Percentiles rank a stretch among this genome's conserved stretches.
Conservation (phyloP, 2,113 vertebrate genomes). For the Lethenteron camtschaticum region DNA sequence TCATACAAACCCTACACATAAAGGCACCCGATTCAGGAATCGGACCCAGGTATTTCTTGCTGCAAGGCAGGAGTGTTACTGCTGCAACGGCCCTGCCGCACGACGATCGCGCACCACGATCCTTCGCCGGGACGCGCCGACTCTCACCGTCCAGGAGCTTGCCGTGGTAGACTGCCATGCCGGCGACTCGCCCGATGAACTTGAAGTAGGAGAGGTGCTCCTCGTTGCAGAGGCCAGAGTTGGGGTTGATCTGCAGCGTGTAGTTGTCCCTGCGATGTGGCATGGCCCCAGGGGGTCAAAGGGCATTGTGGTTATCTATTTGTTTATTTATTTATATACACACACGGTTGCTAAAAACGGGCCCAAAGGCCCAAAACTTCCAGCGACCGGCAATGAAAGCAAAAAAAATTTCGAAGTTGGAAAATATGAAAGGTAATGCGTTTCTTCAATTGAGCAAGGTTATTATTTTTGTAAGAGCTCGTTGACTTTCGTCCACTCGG, state of each 20-base stretch:
- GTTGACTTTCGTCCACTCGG: too few species aligned
- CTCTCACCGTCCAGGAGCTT: slow-evolving; percentile 77
- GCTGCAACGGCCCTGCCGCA: too few species aligned
- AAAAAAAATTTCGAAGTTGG: neutral
- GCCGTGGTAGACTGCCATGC: slow-evolving; percentile 92
- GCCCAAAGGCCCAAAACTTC: neutral
- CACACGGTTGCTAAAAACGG: too few species aligned
- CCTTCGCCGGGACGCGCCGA: too few species aligned
- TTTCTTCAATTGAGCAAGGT: neutral
- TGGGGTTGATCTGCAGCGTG: slow-evolving; percentile 91
- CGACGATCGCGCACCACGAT: too few species aligned
- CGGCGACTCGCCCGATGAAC: slow-evolving; percentile 89
- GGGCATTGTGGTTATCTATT: neutral
- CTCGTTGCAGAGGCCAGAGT: slow-evolving; percentile 90
- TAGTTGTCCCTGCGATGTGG: slow-evolving; percentile 62
- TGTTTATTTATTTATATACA: too few species aligned
- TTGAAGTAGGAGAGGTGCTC: slow-evolving; percentile 95
- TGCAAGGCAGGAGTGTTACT: too few species aligned
- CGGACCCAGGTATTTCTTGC: too few species aligned
- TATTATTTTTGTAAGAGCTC: neutral
- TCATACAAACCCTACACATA: too few species aligned
- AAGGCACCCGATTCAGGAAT: too few species aligned
- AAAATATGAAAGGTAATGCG: neutral
- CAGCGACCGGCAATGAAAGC: neutral
- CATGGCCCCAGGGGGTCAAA: neutral